phyloP scores from a whole-genome alignment of 1,140 invertebrate genomes.

The Acromyrmex echinatior region DNA sequence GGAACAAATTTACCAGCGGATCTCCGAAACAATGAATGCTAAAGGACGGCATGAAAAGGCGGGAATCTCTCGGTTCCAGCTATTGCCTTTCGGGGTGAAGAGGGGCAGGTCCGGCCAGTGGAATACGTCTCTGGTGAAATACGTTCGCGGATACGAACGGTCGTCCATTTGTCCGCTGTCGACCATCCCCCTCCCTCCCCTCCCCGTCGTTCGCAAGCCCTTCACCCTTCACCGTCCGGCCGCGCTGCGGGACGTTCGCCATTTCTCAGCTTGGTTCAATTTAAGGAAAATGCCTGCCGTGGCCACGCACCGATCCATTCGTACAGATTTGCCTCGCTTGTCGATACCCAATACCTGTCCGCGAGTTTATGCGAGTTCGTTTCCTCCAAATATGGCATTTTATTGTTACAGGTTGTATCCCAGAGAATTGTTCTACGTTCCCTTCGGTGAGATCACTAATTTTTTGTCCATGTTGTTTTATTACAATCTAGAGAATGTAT shows the following conservation, averaged over 20 bases:
- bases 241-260: constrained; percentile 69
- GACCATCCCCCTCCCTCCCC: constrained; percentile 20
- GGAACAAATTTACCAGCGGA: constrained; percentile 64
- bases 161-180: constrained; percentile 81
- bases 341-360: constrained; percentile 54
- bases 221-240: constrained; percentile 46
- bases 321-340: constrained; percentile 75
- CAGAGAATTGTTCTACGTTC: background rate
- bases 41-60: constrained; percentile 66
- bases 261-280: constrained; percentile 81
- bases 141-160: constrained; percentile 79
- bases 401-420: background rate
- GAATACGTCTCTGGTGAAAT: constrained; percentile 77
- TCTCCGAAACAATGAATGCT: constrained; percentile 68
- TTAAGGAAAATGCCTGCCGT: constrained; percentile 77
- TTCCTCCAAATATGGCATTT: background rate
- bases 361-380: background rate
- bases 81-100: constrained; percentile 68
- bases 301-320: constrained; percentile 73
- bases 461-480: background rate
- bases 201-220: constrained; percentile 7
- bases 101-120: constrained; percentile 71
- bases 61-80: constrained; percentile 34
- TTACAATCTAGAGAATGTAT: background rate
- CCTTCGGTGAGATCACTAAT: background rate